These are phyloP conservation scores for Tupaia tana DNA, from an alignment of 2,113 vertebrate genomes.

Conservation along the genomic window DNA sequence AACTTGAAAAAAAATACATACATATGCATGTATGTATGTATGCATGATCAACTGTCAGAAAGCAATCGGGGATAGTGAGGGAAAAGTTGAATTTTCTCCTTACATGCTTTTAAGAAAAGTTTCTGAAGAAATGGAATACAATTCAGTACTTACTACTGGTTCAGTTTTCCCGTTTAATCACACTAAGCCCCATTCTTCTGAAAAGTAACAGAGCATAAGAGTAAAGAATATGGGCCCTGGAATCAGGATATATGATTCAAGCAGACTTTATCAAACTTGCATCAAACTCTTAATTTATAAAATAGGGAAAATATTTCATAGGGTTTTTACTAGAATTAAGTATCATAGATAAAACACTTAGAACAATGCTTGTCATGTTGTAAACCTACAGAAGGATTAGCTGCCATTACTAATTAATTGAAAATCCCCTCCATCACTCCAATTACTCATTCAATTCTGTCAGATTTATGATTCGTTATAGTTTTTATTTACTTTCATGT, in stretches of 20 bases:
- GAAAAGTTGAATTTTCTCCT: background rate
- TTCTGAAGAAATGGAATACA: background rate
- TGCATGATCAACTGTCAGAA: too few species aligned
- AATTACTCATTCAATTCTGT: background rate
- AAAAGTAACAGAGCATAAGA: background rate
- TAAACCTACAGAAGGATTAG: background rate
- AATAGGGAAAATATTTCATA: background rate
- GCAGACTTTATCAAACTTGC: background rate
- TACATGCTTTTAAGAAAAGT: background rate
- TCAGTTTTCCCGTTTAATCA: background rate
- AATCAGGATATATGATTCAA: background rate
- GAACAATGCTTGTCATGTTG: background rate
- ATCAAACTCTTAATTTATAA: background rate
- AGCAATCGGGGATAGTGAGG: background rate
- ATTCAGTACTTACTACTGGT: background rate
- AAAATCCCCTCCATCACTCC: background rate
- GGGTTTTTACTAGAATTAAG: background rate
- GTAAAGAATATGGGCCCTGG: accelerated
- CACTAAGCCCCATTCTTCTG: background rate
- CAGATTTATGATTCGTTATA: background rate
- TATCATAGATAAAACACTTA: background rate
- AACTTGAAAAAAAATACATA: too few species aligned
- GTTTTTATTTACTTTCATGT: background rate
- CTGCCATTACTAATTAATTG: background rate
- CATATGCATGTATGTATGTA: too few species aligned